Evolutionary conservation across 2,113 vertebrate genomes (phyloP).

Genomic region (Microtus richardsoni): DNA sequence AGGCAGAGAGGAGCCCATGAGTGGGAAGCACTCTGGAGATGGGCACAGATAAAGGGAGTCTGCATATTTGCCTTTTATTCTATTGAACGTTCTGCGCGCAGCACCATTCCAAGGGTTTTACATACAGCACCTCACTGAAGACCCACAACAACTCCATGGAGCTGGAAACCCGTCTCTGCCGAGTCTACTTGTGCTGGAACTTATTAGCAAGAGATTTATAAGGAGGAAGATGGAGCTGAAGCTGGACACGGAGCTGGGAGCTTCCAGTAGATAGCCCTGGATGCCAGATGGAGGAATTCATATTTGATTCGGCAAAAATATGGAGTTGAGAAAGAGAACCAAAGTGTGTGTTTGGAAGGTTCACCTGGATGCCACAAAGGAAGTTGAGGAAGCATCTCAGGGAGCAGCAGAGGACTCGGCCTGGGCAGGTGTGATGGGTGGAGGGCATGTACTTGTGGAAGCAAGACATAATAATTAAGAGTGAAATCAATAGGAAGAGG

Average conservation of each 20-base stretch:
- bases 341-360: slow-evolving; percentile 31
- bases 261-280: slow-evolving; percentile 11
- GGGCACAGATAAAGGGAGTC: background rate
- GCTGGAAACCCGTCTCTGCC: slow-evolving; percentile 45
- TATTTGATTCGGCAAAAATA: background rate
- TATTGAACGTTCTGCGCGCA: background rate
- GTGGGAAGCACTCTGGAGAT: slow-evolving; percentile 14
- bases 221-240: slow-evolving; percentile 2
- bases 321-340: background rate
- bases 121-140: slow-evolving; percentile 38
- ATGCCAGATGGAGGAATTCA: background rate
- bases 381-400: background rate
- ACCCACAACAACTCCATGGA: background rate
- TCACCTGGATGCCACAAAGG: slow-evolving; percentile 14
- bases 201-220: background rate
- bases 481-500: background rate
- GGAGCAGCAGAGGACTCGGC: background rate
- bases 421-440: background rate
- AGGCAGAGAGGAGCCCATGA: background rate
- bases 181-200: background rate
- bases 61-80: background rate
- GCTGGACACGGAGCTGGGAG: background rate
- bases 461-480: background rate
- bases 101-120: slow-evolving; percentile 16
- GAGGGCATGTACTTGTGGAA: background rate